Base-by-base conservation (phyloP, 2,797 vertebrate genomes). In the Argya squamiceps region DNA sequence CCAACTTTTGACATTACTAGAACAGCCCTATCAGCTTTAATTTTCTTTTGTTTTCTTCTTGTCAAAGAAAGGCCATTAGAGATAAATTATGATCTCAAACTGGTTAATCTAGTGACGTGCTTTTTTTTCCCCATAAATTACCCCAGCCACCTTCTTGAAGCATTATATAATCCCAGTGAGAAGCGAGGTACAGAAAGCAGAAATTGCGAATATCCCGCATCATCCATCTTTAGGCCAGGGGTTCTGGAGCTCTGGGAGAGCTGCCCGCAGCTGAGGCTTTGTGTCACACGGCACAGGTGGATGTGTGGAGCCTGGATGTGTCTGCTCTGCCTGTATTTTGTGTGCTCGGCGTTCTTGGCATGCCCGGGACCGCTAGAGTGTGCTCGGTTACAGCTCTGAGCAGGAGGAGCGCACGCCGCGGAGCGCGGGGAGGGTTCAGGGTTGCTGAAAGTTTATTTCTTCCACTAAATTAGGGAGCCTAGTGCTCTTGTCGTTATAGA, bases 1-100 rank as follows among this genome's bases (percentile, higher is more conserved):
- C 85, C 95, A 97, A 89, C 83, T 97, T 97, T 69, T 96, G 97
- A 97, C 96, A 92, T 95, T 96, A 97, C 85, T 95, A 70, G 95
- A 97, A 93, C 95, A 97, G 93, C 37, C 70, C 79, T 86, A 92
- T 96, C 95, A 88, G 90, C 94, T 97, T 97, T 97, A 88, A 96
- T 95, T 95, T 92, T 91, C 82, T 85, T 87, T 90, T 95, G 93
- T 92, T 92, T 96, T 91, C 68, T 91, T 93, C 77, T 93, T 95
- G 93, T 91, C 83, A 96, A 46, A 91, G 93, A 96, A 96, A 89
- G 97, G 80, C 96, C 84, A 92, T 87, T 93, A 97, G 91, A 76
- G 76, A 88, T 37, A 93, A 97, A 96, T 89, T 92, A 91, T 77
- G 88, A 95, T 97, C 94, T 97, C 97, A 97, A 97, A 94, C 59